Evolutionary conservation across 2,113 vertebrate genomes (phyloP), one percentile per base, ranked within the genome.

Genomic region (Rhipidura dahli): DNA sequence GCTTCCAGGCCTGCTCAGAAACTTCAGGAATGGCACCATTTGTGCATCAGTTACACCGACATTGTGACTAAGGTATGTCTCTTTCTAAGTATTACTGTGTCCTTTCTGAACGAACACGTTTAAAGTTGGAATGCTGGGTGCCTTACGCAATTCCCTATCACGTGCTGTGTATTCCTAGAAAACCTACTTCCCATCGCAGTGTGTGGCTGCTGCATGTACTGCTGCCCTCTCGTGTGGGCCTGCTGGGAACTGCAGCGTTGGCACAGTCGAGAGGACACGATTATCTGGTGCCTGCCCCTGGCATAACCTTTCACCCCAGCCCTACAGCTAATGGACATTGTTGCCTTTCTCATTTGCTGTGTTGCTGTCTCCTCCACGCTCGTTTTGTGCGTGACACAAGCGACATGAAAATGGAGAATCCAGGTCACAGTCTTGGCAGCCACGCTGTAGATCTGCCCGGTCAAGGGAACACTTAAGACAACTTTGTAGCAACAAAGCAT

Each of bases 201-300:
- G 26, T 1, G 0, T 3, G 35, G 45, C 68, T 37, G 5, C 2
- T 20, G 79, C 30, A 2, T 17, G 70, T n/a, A 17, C 30, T 96
- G 94, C 96, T 97, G 96, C 96, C 96, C 97, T 96, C 97, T 96
- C 13, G 89, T 82, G 97, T 81, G 68, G 16, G 31, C 61, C 81
- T 50, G 9, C 24, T 5, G 77, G 86, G 49, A 86, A 96, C 13
- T 95, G 93, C 94, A 92, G 68, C 2, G 8, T 6, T 68, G 63
- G 17, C 64, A 66, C 45, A 37, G 44, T 1, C 11, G 2, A 42
- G 45, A 27, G 35, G 39, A 40, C 35, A 2, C 2, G 22, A 10
- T 30, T 19, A 45, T 9, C 59, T 15, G 27, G 13, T 68, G 53
- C 59, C 42, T 39, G 75, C 18, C 47, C 8, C 21, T 7, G 17